A percentile compares a stretch with the other conserved stretches of the same genome.
Evolutionary conservation across 1,140 invertebrate genomes (phyloP).

Genomic region (Anastrepha ludens): DNA sequence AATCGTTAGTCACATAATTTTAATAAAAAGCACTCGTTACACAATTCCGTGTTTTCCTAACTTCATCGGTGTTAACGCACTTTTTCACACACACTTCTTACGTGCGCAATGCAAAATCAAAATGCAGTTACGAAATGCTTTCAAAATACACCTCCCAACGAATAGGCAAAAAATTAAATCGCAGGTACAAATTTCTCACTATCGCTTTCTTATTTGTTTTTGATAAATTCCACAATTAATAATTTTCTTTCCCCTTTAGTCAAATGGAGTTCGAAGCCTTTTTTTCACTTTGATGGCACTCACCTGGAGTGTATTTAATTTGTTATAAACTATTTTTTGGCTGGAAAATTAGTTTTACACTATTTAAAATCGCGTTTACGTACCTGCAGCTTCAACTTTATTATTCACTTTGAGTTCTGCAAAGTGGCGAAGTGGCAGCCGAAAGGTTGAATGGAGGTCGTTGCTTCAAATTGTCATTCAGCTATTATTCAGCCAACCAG

Average conservation of each 20-base stretch:
- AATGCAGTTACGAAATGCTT: slow-evolving; percentile 43
- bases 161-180: background rate
- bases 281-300: background rate
- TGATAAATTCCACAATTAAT: background rate
- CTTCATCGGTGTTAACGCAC: background rate
- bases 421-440: slow-evolving; percentile 31
- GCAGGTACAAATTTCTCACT: background rate
- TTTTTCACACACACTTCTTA: background rate
- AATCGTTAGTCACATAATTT: background rate
- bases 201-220: background rate
- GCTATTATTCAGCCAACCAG: slow-evolving; percentile 25
- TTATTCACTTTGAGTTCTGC: slow-evolving; percentile 35
- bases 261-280: no score
- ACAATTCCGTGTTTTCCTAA: background rate
- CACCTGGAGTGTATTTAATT: slow-evolving; percentile 14
- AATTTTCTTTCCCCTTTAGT: background rate
- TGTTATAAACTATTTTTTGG: slow-evolving; percentile 25
- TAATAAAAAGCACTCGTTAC: background rate
- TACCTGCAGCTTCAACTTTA: slow-evolving; percentile 48
- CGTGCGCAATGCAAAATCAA: slow-evolving; percentile 19
- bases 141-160: slow-evolving; percentile 7
- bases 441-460: slow-evolving; percentile 52
- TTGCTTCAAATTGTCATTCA: slow-evolving; percentile 46
- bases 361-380: slow-evolving; percentile 8
- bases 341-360: slow-evolving; percentile 3